Evolutionary conservation across 2,797 vertebrate species (phyloP), one percentile per base, ranked within the genome.

Genomic region (Epinephelus coioides): DNA sequence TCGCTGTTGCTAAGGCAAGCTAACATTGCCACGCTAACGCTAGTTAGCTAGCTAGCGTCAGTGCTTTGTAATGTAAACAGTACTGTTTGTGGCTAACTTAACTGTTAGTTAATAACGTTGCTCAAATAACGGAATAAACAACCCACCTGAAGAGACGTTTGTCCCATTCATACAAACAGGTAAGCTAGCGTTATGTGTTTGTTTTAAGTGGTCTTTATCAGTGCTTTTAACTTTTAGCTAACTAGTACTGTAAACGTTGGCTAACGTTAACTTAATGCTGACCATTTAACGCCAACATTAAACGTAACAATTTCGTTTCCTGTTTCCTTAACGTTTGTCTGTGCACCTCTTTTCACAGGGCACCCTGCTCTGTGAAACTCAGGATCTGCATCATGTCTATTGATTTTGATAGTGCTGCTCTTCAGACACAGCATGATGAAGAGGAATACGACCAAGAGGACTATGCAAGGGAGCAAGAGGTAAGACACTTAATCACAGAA

Each of bases 391-490:
- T 65, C 69, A 99, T 99, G 98, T 99, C 98, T 1, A 95, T 99
- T 62, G 98, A 99, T 88, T 99, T 99, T 83, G 98, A 97, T 84
- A 97, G 96, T 25, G 96, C 96, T 86, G 96, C 97, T 66, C 92
- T 99, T 46, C 97, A 97, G 86, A 97, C 96, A 17, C 97, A 98
- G 43, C 97, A 97, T 12, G 97, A 98, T 50, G 97, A 97, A 0
- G 97, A 98, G 1, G 97, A 98, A 7, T 98, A 96, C 79, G 98
- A 99, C 86, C 95, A 96, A 68, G 98, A 98, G 78, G 98, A 99
- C 88, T 98, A 97, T 71, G 97, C 96, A 30, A 96, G 98, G 88
- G 97, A 99, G 66, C 97, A 97, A 93, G 98, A 99, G 97, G 98
- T 99, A 46, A 10, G 0, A 9, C 12, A 57, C 25, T 19, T 21